Conservation (phyloP, 37 sponge, comb jelly and placozoan species). For the Aplysina aerophoba region DNA sequence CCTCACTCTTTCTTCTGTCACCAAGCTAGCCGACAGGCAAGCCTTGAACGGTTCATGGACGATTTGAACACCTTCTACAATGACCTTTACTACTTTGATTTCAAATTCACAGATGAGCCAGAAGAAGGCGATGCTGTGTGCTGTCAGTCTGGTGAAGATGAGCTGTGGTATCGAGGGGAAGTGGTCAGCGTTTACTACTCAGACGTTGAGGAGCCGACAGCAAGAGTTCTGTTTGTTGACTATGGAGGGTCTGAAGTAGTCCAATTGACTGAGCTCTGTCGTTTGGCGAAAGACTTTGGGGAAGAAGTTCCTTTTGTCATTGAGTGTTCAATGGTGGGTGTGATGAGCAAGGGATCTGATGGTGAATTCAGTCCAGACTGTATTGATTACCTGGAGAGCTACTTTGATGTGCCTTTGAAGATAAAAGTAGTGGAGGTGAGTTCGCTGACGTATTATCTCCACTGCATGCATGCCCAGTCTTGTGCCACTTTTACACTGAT, state of each 20-base stretch:
- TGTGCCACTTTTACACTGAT: no score
- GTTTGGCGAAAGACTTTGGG: conserved; percentile 13
- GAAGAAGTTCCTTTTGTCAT: conserved; percentile 47
- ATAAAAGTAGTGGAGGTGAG: no score
- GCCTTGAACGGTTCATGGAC: conserved; percentile 4
- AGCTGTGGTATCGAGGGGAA: conserved; percentile 60
- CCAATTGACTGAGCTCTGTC: conserved; percentile 1
- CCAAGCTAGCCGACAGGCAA: not conserved
- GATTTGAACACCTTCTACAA: conserved; percentile 10
- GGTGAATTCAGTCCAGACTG: conserved; percentile 8
- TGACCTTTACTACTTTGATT: conserved; percentile 12
- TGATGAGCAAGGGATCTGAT: conserved; percentile 16
- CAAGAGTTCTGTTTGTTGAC: conserved; percentile 64
- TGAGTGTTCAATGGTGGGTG: conserved; percentile 61
- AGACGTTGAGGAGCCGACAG: not conserved
- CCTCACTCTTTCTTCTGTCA: not conserved
- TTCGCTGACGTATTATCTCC: no score
- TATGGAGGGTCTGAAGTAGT: conserved; percentile 66
- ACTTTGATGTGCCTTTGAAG: no score
- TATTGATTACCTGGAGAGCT: conserved; percentile 23
- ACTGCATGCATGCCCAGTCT: no score
- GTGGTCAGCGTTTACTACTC: conserved; percentile 12
- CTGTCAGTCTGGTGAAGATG: conserved; percentile 54
- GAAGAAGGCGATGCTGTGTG: conserved; percentile 44
- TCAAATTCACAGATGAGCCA: conserved; percentile 21